phyloP scores from a whole-genome alignment of 1,140 invertebrate genomes.

The Papilio machaon region DNA sequence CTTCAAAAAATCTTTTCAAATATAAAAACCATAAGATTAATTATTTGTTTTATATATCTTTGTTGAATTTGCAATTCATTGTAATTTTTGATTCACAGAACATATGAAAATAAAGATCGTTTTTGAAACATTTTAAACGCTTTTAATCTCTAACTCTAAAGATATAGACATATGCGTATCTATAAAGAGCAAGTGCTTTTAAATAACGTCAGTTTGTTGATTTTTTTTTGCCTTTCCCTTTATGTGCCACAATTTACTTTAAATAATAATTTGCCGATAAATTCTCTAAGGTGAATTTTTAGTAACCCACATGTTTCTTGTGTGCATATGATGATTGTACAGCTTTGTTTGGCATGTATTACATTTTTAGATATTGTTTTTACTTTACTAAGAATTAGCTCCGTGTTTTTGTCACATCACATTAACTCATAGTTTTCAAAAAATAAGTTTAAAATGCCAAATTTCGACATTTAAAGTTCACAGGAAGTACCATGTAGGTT shows the following conservation, averaged over 20 bases:
- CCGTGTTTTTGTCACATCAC: too few relatives aligned
- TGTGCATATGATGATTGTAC: too few relatives aligned
- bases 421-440: too few relatives aligned
- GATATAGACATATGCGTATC: neutral
- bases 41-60: neutral
- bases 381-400: too few relatives aligned
- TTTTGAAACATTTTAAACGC: neutral
- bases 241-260: neutral
- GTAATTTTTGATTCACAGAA: neutral
- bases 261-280: neutral
- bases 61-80: neutral
- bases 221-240: neutral
- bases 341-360: too few relatives aligned
- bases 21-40: neutral
- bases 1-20: neutral
- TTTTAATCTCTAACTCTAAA: neutral
- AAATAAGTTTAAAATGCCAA: too few relatives aligned
- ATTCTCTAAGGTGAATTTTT: neutral
- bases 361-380: too few relatives aligned
- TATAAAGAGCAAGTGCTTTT: neutral
- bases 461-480: too few relatives aligned
- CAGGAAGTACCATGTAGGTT: too few relatives aligned
- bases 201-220: neutral
- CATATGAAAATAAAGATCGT: neutral
- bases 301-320: too few relatives aligned